Base-by-base conservation (phyloP, 2,113 vertebrate genomes). In the Sturnira hondurensis region DNA sequence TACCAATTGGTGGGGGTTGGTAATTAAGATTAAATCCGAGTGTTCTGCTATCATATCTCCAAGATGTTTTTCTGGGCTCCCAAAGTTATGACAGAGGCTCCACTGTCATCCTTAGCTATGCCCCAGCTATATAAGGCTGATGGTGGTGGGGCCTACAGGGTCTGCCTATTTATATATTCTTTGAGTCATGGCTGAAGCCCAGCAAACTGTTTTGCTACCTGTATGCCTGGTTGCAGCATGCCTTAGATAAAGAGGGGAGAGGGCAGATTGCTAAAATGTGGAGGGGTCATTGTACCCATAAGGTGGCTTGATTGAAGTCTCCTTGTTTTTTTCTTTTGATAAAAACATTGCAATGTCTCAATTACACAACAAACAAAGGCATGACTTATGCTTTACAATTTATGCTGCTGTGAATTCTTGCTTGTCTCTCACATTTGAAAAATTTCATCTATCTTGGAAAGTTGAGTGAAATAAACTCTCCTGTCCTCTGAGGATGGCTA, bases 341-440 rank as follows among this genome's bases (percentile, higher is more conserved):
- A 63, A 94, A 87, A 96, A 63, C 52, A 86, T 52, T 47, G 8
- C 31, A 93, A 13, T 71, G 31, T 92, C 33, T 74, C 73, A 89
- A 61, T 58, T 77, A 82, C 33, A 77, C 73, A 95, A 89, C 11
- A 89, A 89, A 80, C 9, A 86, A 33, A 95, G 88, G 22, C 65
- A 43, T 92, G 58, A 85, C 58, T 84, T 93, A 70, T 7, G 13
- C 78, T 76, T 86, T 50, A 81, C n/a, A 86, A 52, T 89, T 81
- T 38, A 45, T 94, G 45, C 63, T 92, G 36, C 38, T 92, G 28
- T 96, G 88, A 78, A 63, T 93, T 96, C 76, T 88, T 93, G 47
- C 22, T 36, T 17, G 38, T 92, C 88, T 96, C 56, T 94, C 89
- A 94, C 50, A 58, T 85, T 88, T 94, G n/a, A 92, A 89, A 85